Evolutionary conservation across 2,797 vertebrate genomes (phyloP), one percentile per base, ranked within the genome.

Genomic region (Gorsachius magnificus): DNA sequence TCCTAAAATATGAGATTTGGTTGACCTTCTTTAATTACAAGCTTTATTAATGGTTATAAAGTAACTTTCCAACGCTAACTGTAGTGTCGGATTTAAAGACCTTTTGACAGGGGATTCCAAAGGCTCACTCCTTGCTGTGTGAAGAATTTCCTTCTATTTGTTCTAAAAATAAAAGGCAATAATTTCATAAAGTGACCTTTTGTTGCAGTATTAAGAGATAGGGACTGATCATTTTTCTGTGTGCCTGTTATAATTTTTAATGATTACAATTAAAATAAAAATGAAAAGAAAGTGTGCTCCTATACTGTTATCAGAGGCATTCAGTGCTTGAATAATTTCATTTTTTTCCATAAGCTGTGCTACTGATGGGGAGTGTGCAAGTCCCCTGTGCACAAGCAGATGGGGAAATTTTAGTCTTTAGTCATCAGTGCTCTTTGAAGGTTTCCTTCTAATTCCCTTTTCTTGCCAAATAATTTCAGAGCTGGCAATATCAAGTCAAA

Each of bases 391-490:
- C 63, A 76, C 35, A 64, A 94, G 93, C 90, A 93, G 92, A 89
- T 92, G 92, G 91, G 82, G 56, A 89, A 89, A 95, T 72, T 92
- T 87, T 82, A 53, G 64, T 92, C 92, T 83, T 90, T 71, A 77
- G 87, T 87, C 86, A 69, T 64, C 91, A 68, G 7, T 38, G 50
- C 63, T 95, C 92, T 96, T 96, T 97, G 95, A 96, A 95, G 93
- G 72, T 95, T 93, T 60, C 45, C 70, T 92, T 96, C 50, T 94
- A 95, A 95, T 93, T 97, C 71, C 74, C 41, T 94, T 95, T 95
- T 89, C 95, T 91, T 94, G 95, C 93, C 93, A 96, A 96, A 95
- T 92, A 96, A 93, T 96, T 93, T 85, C 71, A 78, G 35, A 74
- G 57, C 46, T 95, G 86, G 93, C 86, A 75, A 38, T 93, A 85